These are phyloP conservation scores for Pardalotus punctatus DNA, from an alignment of 2,113 vertebrate genomes.

Conservation along the genomic window DNA sequence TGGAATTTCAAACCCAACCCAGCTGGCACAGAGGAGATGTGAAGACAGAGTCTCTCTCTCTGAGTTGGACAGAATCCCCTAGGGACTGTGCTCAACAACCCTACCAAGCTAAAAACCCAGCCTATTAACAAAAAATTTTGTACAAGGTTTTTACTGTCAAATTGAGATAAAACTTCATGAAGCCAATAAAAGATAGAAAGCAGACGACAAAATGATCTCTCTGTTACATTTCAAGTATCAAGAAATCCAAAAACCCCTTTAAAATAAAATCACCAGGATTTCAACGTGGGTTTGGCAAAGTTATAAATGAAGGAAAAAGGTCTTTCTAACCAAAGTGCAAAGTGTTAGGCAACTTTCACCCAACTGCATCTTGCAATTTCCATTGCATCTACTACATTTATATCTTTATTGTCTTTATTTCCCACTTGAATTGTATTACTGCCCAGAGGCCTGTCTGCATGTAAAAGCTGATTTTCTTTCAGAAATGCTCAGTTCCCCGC, in stretches of 20 bases:
- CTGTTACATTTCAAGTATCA: neutral
- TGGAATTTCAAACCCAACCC: neutral
- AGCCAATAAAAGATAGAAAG: neutral
- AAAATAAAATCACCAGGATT: neutral
- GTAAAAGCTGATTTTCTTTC: neutral
- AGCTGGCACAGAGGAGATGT: neutral
- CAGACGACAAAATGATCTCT: neutral
- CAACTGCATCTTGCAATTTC: neutral
- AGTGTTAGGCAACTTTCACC: neutral
- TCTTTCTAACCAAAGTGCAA: neutral
- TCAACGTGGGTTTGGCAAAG: neutral
- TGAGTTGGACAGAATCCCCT: neutral
- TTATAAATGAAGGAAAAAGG: neutral
- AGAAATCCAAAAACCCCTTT: neutral
- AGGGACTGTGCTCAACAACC: neutral
- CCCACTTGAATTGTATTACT: neutral
- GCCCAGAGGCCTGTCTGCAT: neutral
- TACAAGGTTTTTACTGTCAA: neutral
- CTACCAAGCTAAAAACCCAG: neutral
- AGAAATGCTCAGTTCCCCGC: neutral
- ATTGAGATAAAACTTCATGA: neutral
- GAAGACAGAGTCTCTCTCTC: neutral
- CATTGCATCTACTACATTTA: neutral
- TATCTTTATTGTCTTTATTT: neutral
- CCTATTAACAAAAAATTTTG: neutral